phyloP scores from a whole-genome alignment of 2,888 invertebrate genomes.

The Thyatira batis region DNA sequence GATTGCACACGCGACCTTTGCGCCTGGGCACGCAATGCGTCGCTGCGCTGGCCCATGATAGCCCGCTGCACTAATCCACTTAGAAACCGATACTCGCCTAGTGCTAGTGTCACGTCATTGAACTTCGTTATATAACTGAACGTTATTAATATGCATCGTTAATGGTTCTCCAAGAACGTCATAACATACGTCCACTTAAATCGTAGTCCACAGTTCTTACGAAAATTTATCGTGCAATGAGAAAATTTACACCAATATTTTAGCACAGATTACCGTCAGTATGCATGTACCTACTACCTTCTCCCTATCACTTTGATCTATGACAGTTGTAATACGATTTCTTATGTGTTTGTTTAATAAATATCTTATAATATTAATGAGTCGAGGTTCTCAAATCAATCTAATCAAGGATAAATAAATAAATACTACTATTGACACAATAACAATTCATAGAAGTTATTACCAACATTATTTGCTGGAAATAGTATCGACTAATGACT shows the following conservation, averaged over 20 bases:
- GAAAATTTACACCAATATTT: neutral
- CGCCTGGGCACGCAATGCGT: conserved; percentile 40
- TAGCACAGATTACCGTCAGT: neutral
- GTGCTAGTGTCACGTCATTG: conserved; percentile 44
- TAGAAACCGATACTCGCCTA: conserved; percentile 40
- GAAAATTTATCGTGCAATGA: neutral
- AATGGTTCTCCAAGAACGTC: conserved; percentile 23
- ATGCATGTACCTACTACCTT: neutral
- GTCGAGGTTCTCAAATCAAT: conserved; percentile 12
- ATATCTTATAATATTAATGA: neutral
- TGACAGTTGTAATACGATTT: neutral
- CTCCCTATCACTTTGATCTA: neutral
- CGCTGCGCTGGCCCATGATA: conserved; percentile 48
- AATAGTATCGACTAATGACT: conserved; percentile 55
- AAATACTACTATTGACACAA: conserved; percentile 22
- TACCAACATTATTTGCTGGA: conserved; percentile 32
- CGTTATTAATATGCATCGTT: conserved; percentile 4
- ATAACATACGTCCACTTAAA: conserved; percentile 7
- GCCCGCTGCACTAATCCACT: conserved; percentile 59
- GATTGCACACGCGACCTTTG: conserved; percentile 59
- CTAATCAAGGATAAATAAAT: conserved; percentile 15
- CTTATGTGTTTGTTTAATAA: neutral
- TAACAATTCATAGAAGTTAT: conserved; percentile 34
- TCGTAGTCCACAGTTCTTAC: neutral
- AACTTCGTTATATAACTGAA: conserved; percentile 27